phyloP scores from a whole-genome alignment of 2,888 invertebrate species.

The Lobophora halterata region DNA sequence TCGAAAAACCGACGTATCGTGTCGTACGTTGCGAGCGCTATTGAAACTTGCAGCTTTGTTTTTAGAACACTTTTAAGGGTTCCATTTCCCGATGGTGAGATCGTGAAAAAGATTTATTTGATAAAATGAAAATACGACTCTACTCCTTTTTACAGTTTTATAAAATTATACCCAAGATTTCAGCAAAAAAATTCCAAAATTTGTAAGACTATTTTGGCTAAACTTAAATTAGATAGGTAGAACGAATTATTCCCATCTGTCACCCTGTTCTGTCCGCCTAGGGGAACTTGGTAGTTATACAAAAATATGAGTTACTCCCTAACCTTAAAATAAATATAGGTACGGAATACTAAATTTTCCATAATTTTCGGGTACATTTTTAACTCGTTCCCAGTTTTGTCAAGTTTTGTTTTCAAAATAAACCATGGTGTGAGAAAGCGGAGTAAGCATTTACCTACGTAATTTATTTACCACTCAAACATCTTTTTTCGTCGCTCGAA shows the following conservation, averaged over 20 bases:
- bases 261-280: too few relatives aligned
- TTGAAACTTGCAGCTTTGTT: constrained; percentile 23
- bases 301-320: too few relatives aligned
- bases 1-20: constrained; percentile 18
- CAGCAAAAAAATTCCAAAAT: too few relatives aligned
- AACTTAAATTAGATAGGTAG: too few relatives aligned
- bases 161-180: too few relatives aligned
- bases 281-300: too few relatives aligned
- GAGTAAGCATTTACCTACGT: constrained; percentile 40
- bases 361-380: constrained; percentile 17
- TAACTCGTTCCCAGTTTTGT: constrained; percentile 11
- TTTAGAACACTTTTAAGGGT: constrained; percentile 23
- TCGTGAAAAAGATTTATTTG: too few relatives aligned
- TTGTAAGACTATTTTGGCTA: too few relatives aligned
- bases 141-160: too few relatives aligned
- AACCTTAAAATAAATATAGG: neutral
- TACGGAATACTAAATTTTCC: constrained; percentile 21
- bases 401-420: constrained; percentile 24
- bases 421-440: constrained; percentile 33
- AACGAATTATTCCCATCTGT: too few relatives aligned
- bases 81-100: too few relatives aligned
- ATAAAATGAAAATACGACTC: too few relatives aligned
- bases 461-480: constrained; percentile 27
- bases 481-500: constrained; percentile 20
- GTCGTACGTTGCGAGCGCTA: constrained; percentile 29